Conservation (phyloP, 2,113 vertebrate species). For the Talpa occidentalis region DNA sequence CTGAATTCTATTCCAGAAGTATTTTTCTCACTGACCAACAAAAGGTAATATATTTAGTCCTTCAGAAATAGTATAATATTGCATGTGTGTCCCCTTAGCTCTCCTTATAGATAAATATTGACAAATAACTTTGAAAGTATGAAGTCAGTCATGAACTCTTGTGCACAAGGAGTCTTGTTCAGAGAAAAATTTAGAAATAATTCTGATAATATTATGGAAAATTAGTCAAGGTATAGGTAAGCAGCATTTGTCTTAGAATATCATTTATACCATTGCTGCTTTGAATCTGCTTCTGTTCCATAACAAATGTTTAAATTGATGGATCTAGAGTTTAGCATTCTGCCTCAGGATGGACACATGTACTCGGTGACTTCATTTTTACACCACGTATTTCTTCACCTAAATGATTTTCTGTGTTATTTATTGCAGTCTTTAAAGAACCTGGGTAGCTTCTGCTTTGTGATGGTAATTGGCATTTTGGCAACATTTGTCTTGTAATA, state of each 20-base stretch:
- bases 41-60: conserved; percentile 61
- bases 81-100: conserved; percentile 36
- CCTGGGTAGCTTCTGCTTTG: neutral
- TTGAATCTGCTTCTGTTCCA: conserved; percentile 4
- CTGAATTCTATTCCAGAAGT: conserved; percentile 61
- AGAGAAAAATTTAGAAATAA: conserved; percentile 1
- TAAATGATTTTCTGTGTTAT: neutral
- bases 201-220: neutral
- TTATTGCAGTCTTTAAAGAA: neutral
- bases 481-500: neutral
- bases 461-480: neutral
- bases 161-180: neutral
- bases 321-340: neutral
- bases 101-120: conserved; percentile 76
- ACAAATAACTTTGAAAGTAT: conserved; percentile 70
- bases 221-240: neutral
- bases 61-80: conserved; percentile 64
- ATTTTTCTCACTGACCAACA: conserved; percentile 73
- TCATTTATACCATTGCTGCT: neutral
- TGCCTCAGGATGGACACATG: neutral
- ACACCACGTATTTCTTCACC: neutral
- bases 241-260: neutral
- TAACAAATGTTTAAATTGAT: neutral
- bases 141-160: conserved; percentile 42
- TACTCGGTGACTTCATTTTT: neutral